phyloP scores from a whole-genome alignment of 1,140 invertebrate species.

The Chymomyza costata region DNA sequence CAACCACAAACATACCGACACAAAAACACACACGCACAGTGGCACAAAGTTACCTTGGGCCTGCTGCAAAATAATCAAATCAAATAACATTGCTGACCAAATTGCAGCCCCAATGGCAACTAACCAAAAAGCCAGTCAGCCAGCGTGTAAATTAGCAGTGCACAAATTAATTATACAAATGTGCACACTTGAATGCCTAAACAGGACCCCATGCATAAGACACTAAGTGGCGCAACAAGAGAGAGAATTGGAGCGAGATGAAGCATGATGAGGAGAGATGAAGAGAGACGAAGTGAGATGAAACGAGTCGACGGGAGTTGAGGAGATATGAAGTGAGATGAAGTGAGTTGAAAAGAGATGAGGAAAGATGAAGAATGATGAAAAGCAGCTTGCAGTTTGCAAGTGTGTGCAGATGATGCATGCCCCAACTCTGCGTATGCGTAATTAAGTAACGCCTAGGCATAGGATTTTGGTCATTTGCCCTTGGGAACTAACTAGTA shows the following conservation, averaged over 20 bases:
- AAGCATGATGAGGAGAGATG: slow-evolving; percentile 8
- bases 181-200: slow-evolving; percentile 66
- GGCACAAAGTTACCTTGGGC: too few species aligned
- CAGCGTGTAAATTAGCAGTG: slow-evolving; percentile 70
- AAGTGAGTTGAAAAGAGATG: too few species aligned
- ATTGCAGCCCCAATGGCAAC: slow-evolving; percentile 18
- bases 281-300: neutral
- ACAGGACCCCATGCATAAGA: slow-evolving; percentile 19
- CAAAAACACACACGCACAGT: neutral
- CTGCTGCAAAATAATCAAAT: slow-evolving; percentile 62
- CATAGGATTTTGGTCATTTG: slow-evolving; percentile 1
- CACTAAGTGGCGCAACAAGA: neutral
- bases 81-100: slow-evolving; percentile 51
- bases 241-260: neutral
- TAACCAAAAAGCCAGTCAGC: slow-evolving; percentile 61
- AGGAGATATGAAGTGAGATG: too few species aligned
- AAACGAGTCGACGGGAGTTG: neutral
- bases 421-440: too few species aligned
- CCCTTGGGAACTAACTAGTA: slow-evolving; percentile 11
- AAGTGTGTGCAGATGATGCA: neutral
- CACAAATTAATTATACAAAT: slow-evolving; percentile 74
- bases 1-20: slow-evolving; percentile 4
- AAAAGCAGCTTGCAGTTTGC: too few species aligned
- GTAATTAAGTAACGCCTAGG: too few species aligned
- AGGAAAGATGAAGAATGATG: too few species aligned